Base-by-base conservation (phyloP, 2,113 vertebrate genomes). In the Catharus bicknelli region DNA sequence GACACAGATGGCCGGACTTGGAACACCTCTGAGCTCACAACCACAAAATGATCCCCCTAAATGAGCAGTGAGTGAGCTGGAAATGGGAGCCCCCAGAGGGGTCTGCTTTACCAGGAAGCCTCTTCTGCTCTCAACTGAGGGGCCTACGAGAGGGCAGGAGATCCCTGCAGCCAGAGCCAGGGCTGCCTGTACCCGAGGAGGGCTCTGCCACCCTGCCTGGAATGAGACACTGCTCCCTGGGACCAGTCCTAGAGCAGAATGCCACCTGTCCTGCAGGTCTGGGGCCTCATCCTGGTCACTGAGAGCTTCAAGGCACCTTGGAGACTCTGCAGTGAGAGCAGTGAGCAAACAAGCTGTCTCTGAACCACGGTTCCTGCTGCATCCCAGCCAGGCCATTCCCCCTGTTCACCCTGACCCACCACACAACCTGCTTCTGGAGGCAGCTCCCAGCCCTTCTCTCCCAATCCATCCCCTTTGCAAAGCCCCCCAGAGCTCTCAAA, bases 1-100 rank as follows among this genome's bases (percentile, higher is more conserved):
- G 90, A 89, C 38, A 45, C 94, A 91, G 91, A 95, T 86, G 91
- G 89, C 32, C 0, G 21, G 77, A 40, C 89, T 94, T 93, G 91
- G 94, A 94, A 86, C 89, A 89, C 93, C 91, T 89, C 95, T 19
- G 61, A 0, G 3, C 77, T 73, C 20, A 3, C 76, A 57, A 88
- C 80, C 73, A 1, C 80, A 4, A 20, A 86, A 74, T 20, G 17
- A 80, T 69, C 83, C 73, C 84, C 34, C 68, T 74, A 63, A 80
- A 77, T 1, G 3, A 64, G 16, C 10, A 30, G 77, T 5, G 22
- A 54, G 43, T 1, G 42, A 82, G 92, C 62, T 66, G 95, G 69
- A 64, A 83, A 38, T 2, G 4, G 30, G 4, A 80, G 59, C 30
- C 36, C 59, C 80, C 73, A 48, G 87, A 67, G 3, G 36, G 20